Percentiles rank a stretch among this genome's conserved stretches.
Evolutionary conservation across 2,888 invertebrate genomes (phyloP).

Genomic region (Capitulum mitella): DNA sequence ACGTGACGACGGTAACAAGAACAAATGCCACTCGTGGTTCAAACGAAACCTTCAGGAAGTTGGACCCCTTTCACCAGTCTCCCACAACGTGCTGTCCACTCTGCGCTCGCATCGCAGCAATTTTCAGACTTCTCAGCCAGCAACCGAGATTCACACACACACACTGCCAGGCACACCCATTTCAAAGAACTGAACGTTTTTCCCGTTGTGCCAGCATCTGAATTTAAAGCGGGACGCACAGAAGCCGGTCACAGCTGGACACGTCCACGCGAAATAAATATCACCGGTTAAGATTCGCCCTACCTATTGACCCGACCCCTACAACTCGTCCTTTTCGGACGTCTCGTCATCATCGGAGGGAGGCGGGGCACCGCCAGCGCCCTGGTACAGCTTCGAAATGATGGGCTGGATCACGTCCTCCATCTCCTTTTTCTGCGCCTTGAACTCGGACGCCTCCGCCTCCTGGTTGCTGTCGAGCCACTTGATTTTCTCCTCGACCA

Average conservation of each 20-base stretch:
- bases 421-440: slow-evolving; percentile 86
- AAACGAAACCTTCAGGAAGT: background rate
- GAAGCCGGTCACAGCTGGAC: background rate
- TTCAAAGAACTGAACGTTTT: background rate
- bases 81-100: no score
- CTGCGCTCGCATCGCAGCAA: no score
- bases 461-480: slow-evolving; percentile 96
- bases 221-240: background rate
- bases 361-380: slow-evolving; percentile 59
- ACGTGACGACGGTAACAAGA: background rate
- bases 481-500: slow-evolving; percentile 93
- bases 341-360: slow-evolving; percentile 66
- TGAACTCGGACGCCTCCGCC: slow-evolving; percentile 83
- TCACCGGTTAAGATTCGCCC: background rate
- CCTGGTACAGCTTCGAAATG: slow-evolving; percentile 90
- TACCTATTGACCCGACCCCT: slow-evolving; percentile 34
- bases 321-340: slow-evolving; percentile 79
- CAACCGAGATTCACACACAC: background rate
- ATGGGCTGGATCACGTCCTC: slow-evolving; percentile 95
- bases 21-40: background rate
- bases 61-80: no score
- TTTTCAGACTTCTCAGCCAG: background rate
- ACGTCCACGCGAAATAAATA: slow-evolving; percentile 11
- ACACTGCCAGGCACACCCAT: background rate
- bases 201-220: background rate